These are phyloP conservation scores for Camelus dromedarius DNA, from an alignment of 2,113 vertebrate genomes.

Conservation along the genomic window DNA sequence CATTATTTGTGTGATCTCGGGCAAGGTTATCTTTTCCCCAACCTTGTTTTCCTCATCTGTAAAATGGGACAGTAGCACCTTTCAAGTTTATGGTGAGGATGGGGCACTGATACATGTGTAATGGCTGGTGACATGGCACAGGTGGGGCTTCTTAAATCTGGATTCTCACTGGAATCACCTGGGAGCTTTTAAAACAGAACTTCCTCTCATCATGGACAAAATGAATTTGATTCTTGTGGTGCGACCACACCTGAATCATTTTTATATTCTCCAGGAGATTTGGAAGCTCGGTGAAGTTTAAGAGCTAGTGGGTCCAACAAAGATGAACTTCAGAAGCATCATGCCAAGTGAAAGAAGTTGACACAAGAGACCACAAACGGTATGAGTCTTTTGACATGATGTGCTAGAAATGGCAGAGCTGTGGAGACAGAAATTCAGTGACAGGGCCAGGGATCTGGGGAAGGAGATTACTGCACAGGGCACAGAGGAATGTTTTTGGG, in stretches of 20 bases:
- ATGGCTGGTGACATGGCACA: rapidly evolving
- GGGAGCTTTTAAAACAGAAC: neutral
- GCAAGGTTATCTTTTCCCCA: neutral
- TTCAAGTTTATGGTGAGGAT: neutral
- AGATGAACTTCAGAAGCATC: neutral
- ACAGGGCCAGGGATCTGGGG: neutral
- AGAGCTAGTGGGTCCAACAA: neutral
- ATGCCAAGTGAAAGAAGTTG: neutral
- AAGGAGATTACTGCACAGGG: neutral
- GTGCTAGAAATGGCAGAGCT: neutral
- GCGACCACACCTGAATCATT: neutral
- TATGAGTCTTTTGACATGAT: neutral
- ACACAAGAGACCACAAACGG: neutral
- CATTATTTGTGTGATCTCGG: neutral
- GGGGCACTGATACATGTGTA: neutral
- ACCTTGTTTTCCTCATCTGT: neutral
- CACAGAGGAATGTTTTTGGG: neutral
- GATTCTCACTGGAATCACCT: neutral
- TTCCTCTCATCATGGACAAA: neutral
- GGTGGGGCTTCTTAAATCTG: neutral
- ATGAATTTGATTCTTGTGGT: neutral
- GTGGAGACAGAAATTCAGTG: neutral
- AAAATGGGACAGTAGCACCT: neutral
- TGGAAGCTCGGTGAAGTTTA: neutral
- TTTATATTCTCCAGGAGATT: neutral